Conservation (phyloP, 2,113 vertebrate genomes). For the Dicaeum eximium region DNA sequence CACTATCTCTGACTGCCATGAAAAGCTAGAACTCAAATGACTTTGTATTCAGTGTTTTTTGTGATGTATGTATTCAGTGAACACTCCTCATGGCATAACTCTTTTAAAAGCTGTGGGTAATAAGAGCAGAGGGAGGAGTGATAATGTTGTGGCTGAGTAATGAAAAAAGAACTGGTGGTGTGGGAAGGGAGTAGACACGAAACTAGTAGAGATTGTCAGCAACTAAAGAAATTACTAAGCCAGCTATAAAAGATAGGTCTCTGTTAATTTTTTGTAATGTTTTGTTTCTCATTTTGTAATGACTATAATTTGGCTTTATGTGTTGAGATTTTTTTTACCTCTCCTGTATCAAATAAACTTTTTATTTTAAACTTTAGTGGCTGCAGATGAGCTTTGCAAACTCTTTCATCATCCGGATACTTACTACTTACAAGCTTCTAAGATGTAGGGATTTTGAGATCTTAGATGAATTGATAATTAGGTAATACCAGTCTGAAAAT, state of each 20-base stretch:
- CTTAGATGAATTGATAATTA: background rate
- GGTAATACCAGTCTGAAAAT: background rate
- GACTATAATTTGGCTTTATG: background rate
- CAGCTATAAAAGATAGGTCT: background rate
- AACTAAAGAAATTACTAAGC: background rate
- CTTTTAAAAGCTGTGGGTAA: background rate
- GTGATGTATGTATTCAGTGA: background rate
- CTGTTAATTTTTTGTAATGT: fast-evolving
- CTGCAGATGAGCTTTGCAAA: background rate
- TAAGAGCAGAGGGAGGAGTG: background rate
- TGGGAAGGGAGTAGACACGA: background rate
- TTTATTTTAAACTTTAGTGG: background rate
- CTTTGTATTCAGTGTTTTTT: background rate
- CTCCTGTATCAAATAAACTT: background rate
- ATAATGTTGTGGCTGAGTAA: background rate
- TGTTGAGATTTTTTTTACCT: background rate
- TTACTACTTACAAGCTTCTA: background rate
- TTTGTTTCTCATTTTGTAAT: background rate
- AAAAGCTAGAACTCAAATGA: background rate
- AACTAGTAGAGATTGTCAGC: background rate
- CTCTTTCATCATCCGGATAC: background rate
- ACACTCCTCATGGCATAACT: background rate
- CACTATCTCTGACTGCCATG: background rate
- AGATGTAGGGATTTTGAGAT: background rate
- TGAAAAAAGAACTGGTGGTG: background rate